Evolutionary conservation across 2,888 invertebrate genomes (phyloP).

Genomic region (Latrodectus elegans): DNA sequence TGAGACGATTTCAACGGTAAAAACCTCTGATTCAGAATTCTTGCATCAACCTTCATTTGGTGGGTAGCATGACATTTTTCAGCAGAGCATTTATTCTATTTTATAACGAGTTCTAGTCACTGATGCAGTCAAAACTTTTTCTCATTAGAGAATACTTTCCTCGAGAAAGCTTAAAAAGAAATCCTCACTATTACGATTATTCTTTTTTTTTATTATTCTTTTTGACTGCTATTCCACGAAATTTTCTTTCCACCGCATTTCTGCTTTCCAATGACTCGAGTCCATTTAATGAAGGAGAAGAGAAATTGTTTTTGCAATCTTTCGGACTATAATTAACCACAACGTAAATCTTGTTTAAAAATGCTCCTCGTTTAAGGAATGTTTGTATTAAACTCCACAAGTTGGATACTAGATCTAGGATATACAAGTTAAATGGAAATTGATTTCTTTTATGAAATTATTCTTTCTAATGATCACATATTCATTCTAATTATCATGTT

Average conservation of each 20-base stretch:
- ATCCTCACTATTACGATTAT: neutral
- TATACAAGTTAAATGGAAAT: too few relatives aligned
- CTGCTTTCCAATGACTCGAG: neutral
- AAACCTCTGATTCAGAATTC: slow-evolving; percentile 7
- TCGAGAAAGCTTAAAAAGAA: slow-evolving; percentile 20
- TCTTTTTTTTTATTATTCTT: neutral
- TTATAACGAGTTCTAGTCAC: slow-evolving; percentile 34
- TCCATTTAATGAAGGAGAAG: slow-evolving; percentile 29
- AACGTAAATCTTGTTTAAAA: neutral
- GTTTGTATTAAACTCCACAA: neutral
- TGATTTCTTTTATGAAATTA: too few relatives aligned
- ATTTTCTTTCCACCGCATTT: slow-evolving; percentile 8
- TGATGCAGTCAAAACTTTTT: slow-evolving; percentile 30
- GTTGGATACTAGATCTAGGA: too few relatives aligned
- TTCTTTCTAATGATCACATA: too few relatives aligned
- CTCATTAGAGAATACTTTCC: slow-evolving; percentile 47
- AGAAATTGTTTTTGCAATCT: slow-evolving; percentile 3
- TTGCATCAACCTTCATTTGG: slow-evolving; percentile 5
- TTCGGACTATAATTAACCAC: neutral
- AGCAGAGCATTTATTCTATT: slow-evolving; percentile 12
- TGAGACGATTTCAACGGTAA: neutral
- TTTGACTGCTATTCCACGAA: slow-evolving; percentile 4
- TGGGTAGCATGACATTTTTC: slow-evolving; percentile 8
- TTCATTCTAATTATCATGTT: too few relatives aligned
- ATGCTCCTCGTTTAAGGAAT: neutral